These are phyloP conservation scores for Galeopterus variegatus DNA, from an alignment of 2,113 vertebrate species.

Conservation along the genomic window DNA sequence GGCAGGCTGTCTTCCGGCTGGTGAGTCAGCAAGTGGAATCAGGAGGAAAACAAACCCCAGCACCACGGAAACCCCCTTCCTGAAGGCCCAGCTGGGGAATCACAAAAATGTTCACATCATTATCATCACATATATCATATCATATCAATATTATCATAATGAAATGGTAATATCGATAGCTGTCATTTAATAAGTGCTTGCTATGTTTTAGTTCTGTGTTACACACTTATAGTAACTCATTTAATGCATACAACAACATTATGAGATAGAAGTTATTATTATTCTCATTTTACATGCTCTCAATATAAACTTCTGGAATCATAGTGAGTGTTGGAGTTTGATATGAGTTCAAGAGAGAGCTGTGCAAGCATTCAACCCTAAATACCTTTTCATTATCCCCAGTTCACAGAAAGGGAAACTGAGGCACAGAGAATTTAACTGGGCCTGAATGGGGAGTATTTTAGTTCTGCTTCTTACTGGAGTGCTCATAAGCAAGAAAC, in stretches of 20 bases:
- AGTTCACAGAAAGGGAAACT: background rate
- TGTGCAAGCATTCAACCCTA: background rate
- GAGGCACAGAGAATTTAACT: background rate
- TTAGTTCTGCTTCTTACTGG: background rate
- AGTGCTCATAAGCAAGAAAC: constrained; percentile 15
- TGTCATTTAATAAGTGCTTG: background rate
- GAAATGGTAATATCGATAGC: background rate
- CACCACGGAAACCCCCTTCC: background rate
- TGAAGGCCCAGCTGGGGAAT: background rate
- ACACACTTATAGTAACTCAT: constrained; percentile 18
- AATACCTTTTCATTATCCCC: background rate
- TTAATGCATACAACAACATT: background rate
- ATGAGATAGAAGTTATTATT: constrained; percentile 24
- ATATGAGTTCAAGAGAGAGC: background rate
- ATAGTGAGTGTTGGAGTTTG: background rate
- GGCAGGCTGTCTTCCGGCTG: background rate
- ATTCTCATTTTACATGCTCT: background rate
- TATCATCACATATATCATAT: background rate
- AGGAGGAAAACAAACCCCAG: background rate
- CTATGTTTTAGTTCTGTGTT: background rate
- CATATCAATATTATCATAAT: background rate
- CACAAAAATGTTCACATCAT: background rate
- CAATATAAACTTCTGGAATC: constrained; percentile 1
- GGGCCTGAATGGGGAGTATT: background rate
- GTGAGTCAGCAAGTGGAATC: background rate